Conservation (phyloP, 2,113 vertebrate species). For the Chloropsis hardwickii region DNA sequence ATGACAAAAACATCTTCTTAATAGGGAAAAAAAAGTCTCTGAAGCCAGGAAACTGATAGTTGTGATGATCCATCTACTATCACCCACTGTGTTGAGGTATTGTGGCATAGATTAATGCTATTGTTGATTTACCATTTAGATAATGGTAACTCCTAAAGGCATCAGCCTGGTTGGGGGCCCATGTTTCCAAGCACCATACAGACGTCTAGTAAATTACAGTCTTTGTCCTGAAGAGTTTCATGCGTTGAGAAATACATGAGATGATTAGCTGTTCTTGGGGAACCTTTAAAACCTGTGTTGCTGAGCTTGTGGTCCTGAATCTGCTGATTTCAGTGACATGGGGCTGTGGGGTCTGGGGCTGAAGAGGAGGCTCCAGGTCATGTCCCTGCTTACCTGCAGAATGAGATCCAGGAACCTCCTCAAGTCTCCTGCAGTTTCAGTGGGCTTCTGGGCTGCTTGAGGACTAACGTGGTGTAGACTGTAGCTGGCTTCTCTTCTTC, state of each 20-base stretch:
- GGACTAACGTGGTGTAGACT: rapidly evolving
- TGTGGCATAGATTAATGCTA: background rate
- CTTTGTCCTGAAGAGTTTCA: background rate
- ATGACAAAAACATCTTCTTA: background rate
- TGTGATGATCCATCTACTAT: background rate
- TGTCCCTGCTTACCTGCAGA: background rate
- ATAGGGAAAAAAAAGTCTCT: background rate
- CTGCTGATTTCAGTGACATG: background rate
- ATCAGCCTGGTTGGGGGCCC: background rate
- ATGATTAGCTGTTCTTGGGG: background rate
- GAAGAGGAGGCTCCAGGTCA: background rate
- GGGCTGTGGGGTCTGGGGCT: background rate
- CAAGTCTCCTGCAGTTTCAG: background rate
- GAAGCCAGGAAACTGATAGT: conserved; percentile 14
- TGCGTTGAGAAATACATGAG: background rate
- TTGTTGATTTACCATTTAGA: conserved; percentile 5
- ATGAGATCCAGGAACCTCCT: background rate
- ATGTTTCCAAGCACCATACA: background rate
- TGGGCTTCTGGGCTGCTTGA: background rate
- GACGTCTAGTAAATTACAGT: background rate
- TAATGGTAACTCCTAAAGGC: background rate
- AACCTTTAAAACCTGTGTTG: background rate
- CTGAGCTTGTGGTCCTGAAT: rapidly evolving
- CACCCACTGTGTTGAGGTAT: background rate
- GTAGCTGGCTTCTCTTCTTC: background rate